phyloP scores from a whole-genome alignment of 1,140 invertebrate genomes.

The Brachionus rotundiformis region DNA sequence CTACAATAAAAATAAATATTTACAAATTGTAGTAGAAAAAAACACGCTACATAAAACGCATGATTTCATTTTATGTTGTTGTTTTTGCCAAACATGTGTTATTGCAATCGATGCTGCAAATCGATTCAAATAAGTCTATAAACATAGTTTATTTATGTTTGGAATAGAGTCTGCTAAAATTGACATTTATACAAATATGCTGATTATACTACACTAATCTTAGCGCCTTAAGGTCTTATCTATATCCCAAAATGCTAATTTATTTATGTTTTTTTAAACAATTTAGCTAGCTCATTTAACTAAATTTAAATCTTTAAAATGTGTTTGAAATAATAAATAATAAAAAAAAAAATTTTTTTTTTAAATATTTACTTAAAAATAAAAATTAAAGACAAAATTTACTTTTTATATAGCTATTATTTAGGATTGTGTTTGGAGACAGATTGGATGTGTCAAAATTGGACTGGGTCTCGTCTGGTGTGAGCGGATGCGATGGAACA shows the following conservation, averaged over 20 bases:
- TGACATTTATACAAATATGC: slow-evolving; percentile 20
- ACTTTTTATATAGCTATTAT: slow-evolving; percentile 3
- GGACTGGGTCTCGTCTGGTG: slow-evolving; percentile 22
- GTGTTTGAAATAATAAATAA: no score
- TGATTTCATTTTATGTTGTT: slow-evolving; percentile 42
- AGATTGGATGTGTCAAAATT: neutral
- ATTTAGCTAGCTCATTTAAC: no score
- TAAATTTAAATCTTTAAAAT: no score
- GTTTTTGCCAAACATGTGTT: slow-evolving; percentile 23
- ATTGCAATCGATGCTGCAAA: slow-evolving; percentile 17
- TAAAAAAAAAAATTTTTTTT: no score
- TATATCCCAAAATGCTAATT: neutral
- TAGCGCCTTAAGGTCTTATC: neutral
- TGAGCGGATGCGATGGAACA: neutral
- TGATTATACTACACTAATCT: neutral
- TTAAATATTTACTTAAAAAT: no score
- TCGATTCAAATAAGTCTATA: neutral
- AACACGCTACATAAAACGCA: slow-evolving; percentile 12
- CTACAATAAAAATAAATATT: slow-evolving; percentile 38
- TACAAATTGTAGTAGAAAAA: neutral
- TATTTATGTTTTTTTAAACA: neutral
- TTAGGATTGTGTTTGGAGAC: neutral
- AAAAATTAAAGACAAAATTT: neutral
- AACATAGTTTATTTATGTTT: slow-evolving; percentile 21
- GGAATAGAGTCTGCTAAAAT: neutral